These are phyloP conservation scores for Phyto melanocephala DNA, from an alignment of 2,888 invertebrate genomes.

Conservation along the genomic window DNA sequence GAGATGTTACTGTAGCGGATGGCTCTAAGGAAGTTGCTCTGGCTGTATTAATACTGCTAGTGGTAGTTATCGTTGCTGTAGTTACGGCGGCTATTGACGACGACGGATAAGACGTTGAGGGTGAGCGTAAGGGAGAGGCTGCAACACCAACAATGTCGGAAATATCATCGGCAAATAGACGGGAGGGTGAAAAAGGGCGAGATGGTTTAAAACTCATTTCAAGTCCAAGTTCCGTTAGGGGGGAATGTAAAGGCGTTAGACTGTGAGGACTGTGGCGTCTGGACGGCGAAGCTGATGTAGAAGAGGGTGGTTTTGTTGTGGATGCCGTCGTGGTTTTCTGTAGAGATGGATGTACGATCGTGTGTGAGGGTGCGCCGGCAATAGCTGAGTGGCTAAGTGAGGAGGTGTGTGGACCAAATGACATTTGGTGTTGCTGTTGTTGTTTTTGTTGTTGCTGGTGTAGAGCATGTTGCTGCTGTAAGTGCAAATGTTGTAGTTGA, in stretches of 20 bases:
- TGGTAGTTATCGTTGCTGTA: slow-evolving; percentile 60
- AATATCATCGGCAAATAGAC: slow-evolving; percentile 85
- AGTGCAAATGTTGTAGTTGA: slow-evolving; percentile 71
- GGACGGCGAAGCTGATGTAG: slow-evolving; percentile 77
- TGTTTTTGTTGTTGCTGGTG: slow-evolving; percentile 71
- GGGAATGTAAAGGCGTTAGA: slow-evolving; percentile 83
- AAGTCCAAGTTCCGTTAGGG: slow-evolving; percentile 82
- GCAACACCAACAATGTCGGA: slow-evolving; percentile 77
- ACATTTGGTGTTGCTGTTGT: slow-evolving; percentile 58
- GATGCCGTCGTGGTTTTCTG: slow-evolving; percentile 59
- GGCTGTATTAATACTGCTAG: slow-evolving; percentile 51
- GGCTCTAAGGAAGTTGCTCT: slow-evolving; percentile 59
- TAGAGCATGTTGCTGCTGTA: slow-evolving; percentile 72
- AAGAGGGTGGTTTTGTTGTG: slow-evolving; percentile 63
- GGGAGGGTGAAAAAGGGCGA: slow-evolving; percentile 80
- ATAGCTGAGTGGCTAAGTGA: slow-evolving; percentile 37
- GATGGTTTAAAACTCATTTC: slow-evolving; percentile 84
- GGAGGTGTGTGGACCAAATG: slow-evolving; percentile 37
- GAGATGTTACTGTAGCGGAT: slow-evolving; percentile 34
- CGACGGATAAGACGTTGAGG: slow-evolving; percentile 59
- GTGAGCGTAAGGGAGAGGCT: slow-evolving; percentile 37
- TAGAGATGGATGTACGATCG: slow-evolving; percentile 27
- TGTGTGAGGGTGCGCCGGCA: slow-evolving; percentile 26
- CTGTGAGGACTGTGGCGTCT: slow-evolving; percentile 80
- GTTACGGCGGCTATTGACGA: slow-evolving; percentile 62